Percentiles rank a stretch among this genome's conserved stretches.
These are phyloP conservation scores for Paradisaea rubra DNA, from an alignment of 2,113 vertebrate species.

Conservation along the genomic window DNA sequence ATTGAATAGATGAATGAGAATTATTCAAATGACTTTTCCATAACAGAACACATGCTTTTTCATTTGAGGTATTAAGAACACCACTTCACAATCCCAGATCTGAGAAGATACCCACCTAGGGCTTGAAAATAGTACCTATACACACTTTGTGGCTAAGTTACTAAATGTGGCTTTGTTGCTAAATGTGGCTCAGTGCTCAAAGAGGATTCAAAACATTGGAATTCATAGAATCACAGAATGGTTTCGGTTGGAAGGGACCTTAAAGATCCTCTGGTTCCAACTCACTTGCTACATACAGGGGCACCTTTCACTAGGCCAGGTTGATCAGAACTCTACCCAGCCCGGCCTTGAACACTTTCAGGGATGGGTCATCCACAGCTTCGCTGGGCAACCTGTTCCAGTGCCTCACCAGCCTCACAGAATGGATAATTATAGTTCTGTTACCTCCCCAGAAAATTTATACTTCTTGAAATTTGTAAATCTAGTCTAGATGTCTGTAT, in stretches of 20 bases:
- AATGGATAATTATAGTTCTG: not conserved
- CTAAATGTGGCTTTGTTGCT: not conserved
- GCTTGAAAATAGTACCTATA: not conserved
- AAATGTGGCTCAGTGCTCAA: not conserved
- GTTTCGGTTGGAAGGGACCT: not conserved
- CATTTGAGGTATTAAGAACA: not conserved
- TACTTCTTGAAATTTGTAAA: not conserved
- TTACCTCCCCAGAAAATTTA: not conserved
- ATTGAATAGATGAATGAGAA: not conserved
- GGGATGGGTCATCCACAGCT: not conserved
- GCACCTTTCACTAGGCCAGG: not conserved
- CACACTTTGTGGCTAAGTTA: not conserved
- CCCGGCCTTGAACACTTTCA: not conserved
- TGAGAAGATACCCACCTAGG: not conserved
- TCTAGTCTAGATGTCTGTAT: not conserved
- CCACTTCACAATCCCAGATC: not conserved
- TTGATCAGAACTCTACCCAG: not conserved
- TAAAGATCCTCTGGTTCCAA: not conserved
- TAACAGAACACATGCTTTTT: not conserved
- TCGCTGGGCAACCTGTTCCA: not conserved
- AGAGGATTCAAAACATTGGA: not conserved
- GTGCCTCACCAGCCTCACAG: not conserved
- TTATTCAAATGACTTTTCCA: not conserved
- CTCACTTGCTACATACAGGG: not conserved
- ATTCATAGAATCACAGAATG: not conserved